These are phyloP conservation scores for Terrapene triunguis DNA, from an alignment of 2,113 vertebrate species.

Conservation along the genomic window DNA sequence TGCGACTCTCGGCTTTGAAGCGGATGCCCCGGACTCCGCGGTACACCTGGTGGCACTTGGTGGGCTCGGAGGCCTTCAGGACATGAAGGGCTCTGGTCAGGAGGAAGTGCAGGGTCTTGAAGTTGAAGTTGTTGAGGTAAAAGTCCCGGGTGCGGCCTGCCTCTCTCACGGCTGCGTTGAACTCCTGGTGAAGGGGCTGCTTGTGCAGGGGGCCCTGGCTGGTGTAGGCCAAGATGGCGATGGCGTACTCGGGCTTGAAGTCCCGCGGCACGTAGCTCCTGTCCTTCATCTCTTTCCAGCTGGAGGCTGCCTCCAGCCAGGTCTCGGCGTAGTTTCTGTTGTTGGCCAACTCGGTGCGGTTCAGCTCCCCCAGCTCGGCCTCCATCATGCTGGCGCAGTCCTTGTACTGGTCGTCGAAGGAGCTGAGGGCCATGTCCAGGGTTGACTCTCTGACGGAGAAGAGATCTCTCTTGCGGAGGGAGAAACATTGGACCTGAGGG, in stretches of 20 bases:
- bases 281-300: conserved; percentile 48
- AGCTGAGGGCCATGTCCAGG: conserved; percentile 61
- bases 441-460: not conserved
- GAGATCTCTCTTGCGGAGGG: not conserved
- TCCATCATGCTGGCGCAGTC: conserved; percentile 69
- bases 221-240: conserved; percentile 75
- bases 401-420: conserved; percentile 78
- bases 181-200: conserved; percentile 42
- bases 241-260: conserved; percentile 28
- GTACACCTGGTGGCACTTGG: conserved; percentile 57
- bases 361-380: conserved; percentile 58
- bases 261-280: rapidly evolving
- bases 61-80: not conserved
- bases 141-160: conserved; percentile 44
- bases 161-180: conserved; percentile 59
- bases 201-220: not conserved
- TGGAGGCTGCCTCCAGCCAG: conserved; percentile 49
- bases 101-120: conserved; percentile 78
- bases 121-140: conserved; percentile 65
- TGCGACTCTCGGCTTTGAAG: not conserved
- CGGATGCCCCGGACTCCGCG: conserved; percentile 39
- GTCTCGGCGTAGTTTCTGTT: conserved; percentile 41
- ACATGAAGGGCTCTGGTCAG: conserved; percentile 63
- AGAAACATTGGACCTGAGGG: conserved; percentile 15
- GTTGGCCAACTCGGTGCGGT: conserved; percentile 62